phyloP scores from a whole-genome alignment of 2,888 invertebrate genomes.

The Proisotoma minuta region DNA sequence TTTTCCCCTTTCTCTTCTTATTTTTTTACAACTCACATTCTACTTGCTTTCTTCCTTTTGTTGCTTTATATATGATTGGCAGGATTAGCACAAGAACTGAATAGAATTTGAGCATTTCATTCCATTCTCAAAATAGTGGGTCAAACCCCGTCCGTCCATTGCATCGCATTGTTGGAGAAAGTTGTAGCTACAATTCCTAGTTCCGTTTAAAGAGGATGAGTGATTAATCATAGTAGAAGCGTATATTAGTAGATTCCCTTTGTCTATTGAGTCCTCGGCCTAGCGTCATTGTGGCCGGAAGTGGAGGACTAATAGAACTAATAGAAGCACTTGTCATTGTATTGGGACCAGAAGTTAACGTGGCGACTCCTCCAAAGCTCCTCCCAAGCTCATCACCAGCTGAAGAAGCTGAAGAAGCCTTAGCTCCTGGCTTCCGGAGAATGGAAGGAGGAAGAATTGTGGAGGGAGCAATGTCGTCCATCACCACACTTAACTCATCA shows the following conservation, averaged over 20 bases:
- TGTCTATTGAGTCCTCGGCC: slow-evolving; percentile 61
- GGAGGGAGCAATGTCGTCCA: slow-evolving; percentile 42
- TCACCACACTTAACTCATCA: slow-evolving; percentile 52
- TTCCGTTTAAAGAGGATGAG: slow-evolving; percentile 4
- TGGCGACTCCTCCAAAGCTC: slow-evolving; percentile 20
- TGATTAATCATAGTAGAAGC: slow-evolving; percentile 74
- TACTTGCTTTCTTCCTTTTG: too few relatives aligned
- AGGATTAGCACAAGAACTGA: too few relatives aligned
- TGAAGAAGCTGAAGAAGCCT: slow-evolving; percentile 25
- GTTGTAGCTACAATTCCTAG: too few relatives aligned
- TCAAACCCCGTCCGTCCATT: too few relatives aligned
- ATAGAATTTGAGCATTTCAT: too few relatives aligned
- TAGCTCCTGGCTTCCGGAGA: slow-evolving; percentile 28
- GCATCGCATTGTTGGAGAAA: too few relatives aligned
- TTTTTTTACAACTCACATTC: too few relatives aligned
- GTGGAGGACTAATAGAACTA: slow-evolving; percentile 44
- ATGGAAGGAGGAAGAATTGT: slow-evolving; percentile 44
- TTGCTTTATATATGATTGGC: too few relatives aligned
- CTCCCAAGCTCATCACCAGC: slow-evolving; percentile 33
- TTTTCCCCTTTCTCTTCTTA: too few relatives aligned
- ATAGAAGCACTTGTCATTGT: slow-evolving; percentile 9
- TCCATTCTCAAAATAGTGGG: too few relatives aligned
- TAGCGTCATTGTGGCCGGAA: slow-evolving; percentile 49
- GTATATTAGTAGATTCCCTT: slow-evolving; percentile 56
- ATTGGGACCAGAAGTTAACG: slow-evolving; percentile 15